Evolutionary conservation across 2,797 vertebrate species (phyloP).

Genomic region (Spinus pinus): DNA sequence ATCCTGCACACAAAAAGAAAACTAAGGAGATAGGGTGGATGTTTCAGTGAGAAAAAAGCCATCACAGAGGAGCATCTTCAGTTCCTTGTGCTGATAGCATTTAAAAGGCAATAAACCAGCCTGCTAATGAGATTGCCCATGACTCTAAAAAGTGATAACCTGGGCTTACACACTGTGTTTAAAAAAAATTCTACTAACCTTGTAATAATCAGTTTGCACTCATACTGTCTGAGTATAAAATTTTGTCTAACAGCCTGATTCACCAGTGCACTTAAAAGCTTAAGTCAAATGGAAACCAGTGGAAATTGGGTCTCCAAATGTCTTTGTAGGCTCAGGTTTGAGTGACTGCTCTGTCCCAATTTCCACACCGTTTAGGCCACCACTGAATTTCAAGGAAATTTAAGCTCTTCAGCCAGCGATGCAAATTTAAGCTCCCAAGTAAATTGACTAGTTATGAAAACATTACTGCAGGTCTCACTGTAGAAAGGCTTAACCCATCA

Average conservation of each 20-base stretch:
- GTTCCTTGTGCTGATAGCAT: neutral
- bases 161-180: neutral
- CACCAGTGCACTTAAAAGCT: neutral
- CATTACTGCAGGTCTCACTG: neutral
- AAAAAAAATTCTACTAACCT: neutral
- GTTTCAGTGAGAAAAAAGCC: neutral
- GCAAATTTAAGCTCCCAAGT: neutral
- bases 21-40: fast-evolving
- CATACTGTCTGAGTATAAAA: neutral
- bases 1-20: neutral
- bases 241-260: neutral
- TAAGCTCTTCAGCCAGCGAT: neutral
- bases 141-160: neutral
- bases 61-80: neutral
- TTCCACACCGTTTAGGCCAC: neutral
- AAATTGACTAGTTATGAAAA: constrained; percentile 1
- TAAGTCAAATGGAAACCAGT: neutral
- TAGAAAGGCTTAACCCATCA: neutral
- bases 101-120: neutral
- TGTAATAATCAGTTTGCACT: neutral
- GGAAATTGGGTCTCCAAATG: neutral
- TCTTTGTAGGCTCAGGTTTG: constrained; percentile 22
- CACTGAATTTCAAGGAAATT: constrained; percentile 18
- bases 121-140: neutral
- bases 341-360: neutral